phyloP scores from a whole-genome alignment of 2,797 vertebrate genomes.

The Xenops minutus region DNA sequence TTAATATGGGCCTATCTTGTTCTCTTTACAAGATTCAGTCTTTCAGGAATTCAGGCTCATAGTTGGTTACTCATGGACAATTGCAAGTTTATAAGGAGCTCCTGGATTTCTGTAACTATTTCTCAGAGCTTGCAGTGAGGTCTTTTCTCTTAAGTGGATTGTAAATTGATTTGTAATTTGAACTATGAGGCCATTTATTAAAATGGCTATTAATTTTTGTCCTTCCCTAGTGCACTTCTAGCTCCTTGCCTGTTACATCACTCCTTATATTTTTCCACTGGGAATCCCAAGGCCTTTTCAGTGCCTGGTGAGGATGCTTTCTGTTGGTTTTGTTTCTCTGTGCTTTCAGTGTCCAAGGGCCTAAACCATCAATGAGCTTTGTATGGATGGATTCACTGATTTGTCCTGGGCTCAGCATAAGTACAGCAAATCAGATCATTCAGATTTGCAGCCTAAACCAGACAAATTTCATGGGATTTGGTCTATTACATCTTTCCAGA shows the following conservation, averaged over 20 bases:
- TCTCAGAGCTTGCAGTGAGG: constrained; percentile 10
- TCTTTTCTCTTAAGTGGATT: neutral
- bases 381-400: constrained; percentile 43
- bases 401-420: constrained; percentile 6
- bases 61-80: constrained; percentile 59
- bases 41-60: constrained; percentile 69
- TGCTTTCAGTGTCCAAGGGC: neutral
- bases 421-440: constrained; percentile 44
- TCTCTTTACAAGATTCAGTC: constrained; percentile 75
- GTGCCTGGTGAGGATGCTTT: neutral
- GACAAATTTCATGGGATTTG: constrained; percentile 38
- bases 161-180: constrained; percentile 40
- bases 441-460: constrained; percentile 36
- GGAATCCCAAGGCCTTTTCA: neutral
- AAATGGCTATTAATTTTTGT: neutral
- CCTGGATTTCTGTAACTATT: constrained; percentile 35
- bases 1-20: constrained; percentile 80
- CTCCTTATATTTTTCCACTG: neutral
- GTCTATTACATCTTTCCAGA: constrained; percentile 33
- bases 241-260: neutral
- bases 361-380: constrained; percentile 41
- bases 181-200: neutral
- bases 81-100: constrained; percentile 52
- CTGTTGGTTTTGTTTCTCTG: neutral
- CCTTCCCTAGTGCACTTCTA: neutral